A percentile compares a stretch with the other conserved stretches of the same genome.
Evolutionary conservation across 1,140 invertebrate genomes (phyloP).

Genomic region (Anastrepha ludens): DNA sequence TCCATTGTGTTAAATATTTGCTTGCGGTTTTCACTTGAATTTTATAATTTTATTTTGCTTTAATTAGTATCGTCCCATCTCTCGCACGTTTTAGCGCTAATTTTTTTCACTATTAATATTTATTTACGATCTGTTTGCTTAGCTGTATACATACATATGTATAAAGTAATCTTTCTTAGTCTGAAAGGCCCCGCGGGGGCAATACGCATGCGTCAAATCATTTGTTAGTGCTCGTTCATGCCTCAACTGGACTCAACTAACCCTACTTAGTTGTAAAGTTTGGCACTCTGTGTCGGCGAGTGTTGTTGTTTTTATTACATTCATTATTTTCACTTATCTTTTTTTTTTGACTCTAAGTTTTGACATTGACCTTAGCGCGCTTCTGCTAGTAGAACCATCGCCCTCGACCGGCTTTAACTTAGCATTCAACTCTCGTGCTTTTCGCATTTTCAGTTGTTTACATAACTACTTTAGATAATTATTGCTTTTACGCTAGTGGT

Average conservation of each 20-base stretch:
- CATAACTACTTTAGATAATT: background rate
- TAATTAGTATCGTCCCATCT: no score
- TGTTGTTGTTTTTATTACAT: background rate
- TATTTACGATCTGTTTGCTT: no score
- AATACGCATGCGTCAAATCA: background rate
- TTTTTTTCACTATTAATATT: no score
- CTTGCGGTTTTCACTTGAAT: no score
- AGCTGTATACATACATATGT: background rate
- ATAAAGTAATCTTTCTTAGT: background rate
- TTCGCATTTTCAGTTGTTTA: background rate
- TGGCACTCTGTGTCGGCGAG: background rate
- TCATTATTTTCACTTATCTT: background rate
- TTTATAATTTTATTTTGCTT: no score
- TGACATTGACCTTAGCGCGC: background rate
- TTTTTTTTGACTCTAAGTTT: background rate
- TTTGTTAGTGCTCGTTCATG: background rate
- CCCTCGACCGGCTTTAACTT: background rate
- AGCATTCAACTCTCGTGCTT: background rate
- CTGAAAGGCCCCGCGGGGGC: background rate
- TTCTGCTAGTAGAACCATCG: background rate
- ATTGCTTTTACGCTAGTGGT: background rate
- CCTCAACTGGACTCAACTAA: background rate
- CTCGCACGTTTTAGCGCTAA: no score
- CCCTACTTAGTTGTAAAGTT: background rate
- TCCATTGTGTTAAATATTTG: no score